phyloP scores from a whole-genome alignment of 2,113 vertebrate species.

The Spheniscus mendiculus region DNA sequence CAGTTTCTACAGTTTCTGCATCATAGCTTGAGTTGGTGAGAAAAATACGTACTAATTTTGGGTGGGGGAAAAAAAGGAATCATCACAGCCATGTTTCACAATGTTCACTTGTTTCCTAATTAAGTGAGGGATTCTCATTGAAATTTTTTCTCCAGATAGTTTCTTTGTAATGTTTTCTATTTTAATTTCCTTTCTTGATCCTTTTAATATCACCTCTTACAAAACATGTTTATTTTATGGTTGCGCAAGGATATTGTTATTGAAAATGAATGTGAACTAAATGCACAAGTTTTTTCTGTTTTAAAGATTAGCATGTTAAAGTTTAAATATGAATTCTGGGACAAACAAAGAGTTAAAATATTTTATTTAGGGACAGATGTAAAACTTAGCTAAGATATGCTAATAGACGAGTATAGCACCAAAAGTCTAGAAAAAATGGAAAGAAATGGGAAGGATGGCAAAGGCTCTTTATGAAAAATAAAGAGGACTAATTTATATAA shows the following conservation, averaged over 20 bases:
- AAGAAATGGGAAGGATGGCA: not conserved
- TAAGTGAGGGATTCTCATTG: not conserved
- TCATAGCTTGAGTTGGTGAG: not conserved
- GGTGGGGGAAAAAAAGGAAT: not conserved
- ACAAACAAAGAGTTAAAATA: not conserved
- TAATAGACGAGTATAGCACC: not conserved
- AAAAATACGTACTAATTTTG: not conserved
- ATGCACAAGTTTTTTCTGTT: not conserved
- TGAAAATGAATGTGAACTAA: not conserved
- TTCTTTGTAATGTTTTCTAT: not conserved
- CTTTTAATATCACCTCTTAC: not conserved
- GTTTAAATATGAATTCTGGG: not conserved
- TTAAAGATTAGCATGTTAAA: not conserved
- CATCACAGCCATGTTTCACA: not conserved
- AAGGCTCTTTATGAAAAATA: not conserved
- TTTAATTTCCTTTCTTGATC: not conserved
- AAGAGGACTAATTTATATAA: not conserved
- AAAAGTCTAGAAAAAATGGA: not conserved
- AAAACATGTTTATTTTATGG: not conserved
- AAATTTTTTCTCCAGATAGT: not conserved
- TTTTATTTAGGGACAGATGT: not conserved
- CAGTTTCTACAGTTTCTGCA: not conserved
- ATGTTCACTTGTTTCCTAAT: not conserved
- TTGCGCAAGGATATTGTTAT: not conserved
- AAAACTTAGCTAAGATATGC: not conserved